phyloP scores from a whole-genome alignment of 2,113 vertebrate genomes.

The Aegithalos caudatus region DNA sequence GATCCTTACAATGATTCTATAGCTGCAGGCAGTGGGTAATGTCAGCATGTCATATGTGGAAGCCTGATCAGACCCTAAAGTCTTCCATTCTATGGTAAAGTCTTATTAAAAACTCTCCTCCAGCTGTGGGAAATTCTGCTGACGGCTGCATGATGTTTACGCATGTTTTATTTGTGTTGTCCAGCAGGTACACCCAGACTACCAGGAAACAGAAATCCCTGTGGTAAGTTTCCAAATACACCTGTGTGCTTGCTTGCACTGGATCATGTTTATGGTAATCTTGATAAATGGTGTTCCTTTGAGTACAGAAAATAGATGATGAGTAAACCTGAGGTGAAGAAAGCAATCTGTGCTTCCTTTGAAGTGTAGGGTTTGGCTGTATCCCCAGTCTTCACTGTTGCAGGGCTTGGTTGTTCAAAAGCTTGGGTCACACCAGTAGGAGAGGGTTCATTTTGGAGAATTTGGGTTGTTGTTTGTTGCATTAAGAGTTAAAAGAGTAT shows the following conservation, averaged over 20 bases:
- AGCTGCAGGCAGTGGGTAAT: rapidly evolving
- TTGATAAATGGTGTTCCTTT: neutral
- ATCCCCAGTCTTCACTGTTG: neutral
- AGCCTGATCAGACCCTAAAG: neutral
- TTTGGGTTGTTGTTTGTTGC: neutral
- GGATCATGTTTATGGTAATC: neutral
- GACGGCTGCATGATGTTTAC: neutral
- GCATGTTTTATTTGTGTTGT: neutral
- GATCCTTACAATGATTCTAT: rapidly evolving
- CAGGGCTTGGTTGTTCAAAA: neutral
- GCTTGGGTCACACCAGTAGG: neutral
- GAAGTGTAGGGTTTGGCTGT: neutral
- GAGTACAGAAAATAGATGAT: neutral
- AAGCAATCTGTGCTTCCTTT: neutral
- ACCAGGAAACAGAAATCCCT: slow-evolving; percentile 32
- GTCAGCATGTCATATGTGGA: neutral
- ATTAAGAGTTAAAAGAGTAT: neutral
- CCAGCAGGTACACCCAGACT: slow-evolving; percentile 45
- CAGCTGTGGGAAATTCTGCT: neutral
- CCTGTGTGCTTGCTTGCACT: neutral
- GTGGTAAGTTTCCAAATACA: slow-evolving; percentile 16
- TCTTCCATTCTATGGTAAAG: neutral
- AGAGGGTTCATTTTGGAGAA: neutral
- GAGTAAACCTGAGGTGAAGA: neutral
- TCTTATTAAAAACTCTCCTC: neutral